Percentiles rank a stretch among this genome's conserved stretches.
phyloP scores from a whole-genome alignment of 2,113 vertebrate species.

The Cebidichthys violaceus region DNA sequence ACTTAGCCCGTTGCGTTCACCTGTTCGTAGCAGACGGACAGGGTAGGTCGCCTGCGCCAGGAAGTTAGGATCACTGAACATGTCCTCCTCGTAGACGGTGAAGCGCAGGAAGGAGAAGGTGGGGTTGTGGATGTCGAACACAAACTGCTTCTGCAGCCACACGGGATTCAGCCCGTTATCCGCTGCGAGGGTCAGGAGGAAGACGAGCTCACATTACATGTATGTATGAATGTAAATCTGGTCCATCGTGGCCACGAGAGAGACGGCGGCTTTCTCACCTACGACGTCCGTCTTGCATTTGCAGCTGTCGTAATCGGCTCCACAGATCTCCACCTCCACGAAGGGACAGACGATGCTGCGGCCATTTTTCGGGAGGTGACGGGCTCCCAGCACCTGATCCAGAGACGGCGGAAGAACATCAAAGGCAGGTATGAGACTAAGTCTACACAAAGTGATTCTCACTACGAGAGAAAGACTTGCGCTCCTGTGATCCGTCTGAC shows the following conservation, averaged over 20 bases:
- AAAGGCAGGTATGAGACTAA: not conserved
- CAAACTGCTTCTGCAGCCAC: conserved; percentile 89
- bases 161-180: conserved; percentile 90
- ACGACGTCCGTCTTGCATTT: conserved; percentile 89
- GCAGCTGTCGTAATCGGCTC: conserved; percentile 87
- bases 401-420: not conserved
- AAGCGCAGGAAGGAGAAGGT: conserved; percentile 89
- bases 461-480: not conserved
- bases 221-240: not conserved
- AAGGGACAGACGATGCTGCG: conserved; percentile 91
- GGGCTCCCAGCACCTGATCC: conserved; percentile 86
- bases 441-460: not conserved
- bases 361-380: conserved; percentile 89
- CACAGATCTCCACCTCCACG: conserved; percentile 89
- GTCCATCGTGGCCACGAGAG: not conserved
- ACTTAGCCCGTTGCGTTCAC: conserved; percentile 54
- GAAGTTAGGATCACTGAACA: conserved; percentile 93
- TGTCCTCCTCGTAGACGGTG: conserved; percentile 90
- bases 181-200: conserved; percentile 65
- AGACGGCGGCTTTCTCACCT: conserved; percentile 70
- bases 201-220: not conserved
- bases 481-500: conserved; percentile 32
- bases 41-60: conserved; percentile 89
- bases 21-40: conserved; percentile 87
- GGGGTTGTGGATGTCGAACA: conserved; percentile 90